Percentiles rank a stretch among this genome's conserved stretches.
phyloP scores from a whole-genome alignment of 2,888 invertebrate genomes.

The Baronia brevicornis region DNA sequence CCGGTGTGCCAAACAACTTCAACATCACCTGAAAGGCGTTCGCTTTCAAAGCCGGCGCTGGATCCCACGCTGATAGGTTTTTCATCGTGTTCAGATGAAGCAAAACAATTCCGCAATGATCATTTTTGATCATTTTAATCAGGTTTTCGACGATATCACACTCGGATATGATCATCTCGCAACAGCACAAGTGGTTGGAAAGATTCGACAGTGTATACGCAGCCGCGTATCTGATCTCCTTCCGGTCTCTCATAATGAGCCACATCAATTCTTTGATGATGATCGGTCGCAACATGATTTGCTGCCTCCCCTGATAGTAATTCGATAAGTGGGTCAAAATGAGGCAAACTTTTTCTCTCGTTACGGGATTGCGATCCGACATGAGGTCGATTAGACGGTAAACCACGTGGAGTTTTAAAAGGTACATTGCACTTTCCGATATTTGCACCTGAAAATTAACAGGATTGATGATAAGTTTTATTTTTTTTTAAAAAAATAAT shows the following conservation, averaged over 20 bases:
- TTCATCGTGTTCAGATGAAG: constrained; percentile 49
- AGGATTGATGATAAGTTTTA: not conserved
- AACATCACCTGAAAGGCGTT: constrained; percentile 57
- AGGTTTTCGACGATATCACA: constrained; percentile 44
- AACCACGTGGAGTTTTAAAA: constrained; percentile 46
- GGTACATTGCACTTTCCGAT: constrained; percentile 51
- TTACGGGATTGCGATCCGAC: constrained; percentile 40
- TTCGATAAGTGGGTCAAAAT: constrained; percentile 42
- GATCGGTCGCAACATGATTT: constrained; percentile 39
- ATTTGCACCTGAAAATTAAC: constrained; percentile 46
- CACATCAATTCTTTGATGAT: constrained; percentile 45
- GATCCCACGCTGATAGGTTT: constrained; percentile 50
- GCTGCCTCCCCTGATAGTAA: constrained; percentile 44
- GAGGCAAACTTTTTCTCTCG: constrained; percentile 54
- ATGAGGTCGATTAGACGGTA: constrained; percentile 55
- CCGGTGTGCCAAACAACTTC: constrained; percentile 34
- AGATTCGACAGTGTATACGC: constrained; percentile 46
- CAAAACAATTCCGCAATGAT: constrained; percentile 47
- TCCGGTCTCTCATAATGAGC: constrained; percentile 46
- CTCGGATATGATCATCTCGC: constrained; percentile 38
- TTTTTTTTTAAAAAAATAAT: not conserved
- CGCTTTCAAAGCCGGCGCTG: constrained; percentile 38
- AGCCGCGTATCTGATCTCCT: constrained; percentile 56
- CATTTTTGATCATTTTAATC: constrained; percentile 52
- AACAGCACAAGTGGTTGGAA: constrained; percentile 39